A percentile compares a stretch with the other conserved stretches of the same genome.
These are phyloP conservation scores for Hippopotamyrus pictus DNA, from an alignment of 2,797 vertebrate species.

Conservation along the genomic window DNA sequence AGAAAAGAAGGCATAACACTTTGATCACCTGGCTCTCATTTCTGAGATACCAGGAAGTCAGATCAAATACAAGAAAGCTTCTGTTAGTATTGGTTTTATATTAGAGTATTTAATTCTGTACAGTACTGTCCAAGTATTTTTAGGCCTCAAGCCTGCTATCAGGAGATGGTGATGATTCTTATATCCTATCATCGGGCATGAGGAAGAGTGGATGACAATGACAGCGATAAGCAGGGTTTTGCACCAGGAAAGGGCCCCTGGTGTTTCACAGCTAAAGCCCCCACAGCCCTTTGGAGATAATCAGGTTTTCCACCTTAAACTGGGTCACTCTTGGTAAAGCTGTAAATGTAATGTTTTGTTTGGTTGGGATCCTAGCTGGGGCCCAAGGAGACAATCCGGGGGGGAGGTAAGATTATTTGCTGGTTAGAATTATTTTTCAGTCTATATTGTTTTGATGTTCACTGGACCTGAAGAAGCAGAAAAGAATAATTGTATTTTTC, in stretches of 20 bases:
- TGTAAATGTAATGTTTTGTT: slow-evolving; percentile 26
- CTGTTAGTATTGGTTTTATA: neutral
- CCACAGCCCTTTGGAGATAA: neutral
- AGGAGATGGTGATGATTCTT: neutral
- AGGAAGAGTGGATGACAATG: neutral
- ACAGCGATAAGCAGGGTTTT: neutral
- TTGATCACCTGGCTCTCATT: neutral
- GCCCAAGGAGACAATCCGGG: slow-evolving; percentile 29
- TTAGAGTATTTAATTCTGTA: neutral
- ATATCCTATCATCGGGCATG: neutral
- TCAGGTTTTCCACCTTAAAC: slow-evolving; percentile 37
- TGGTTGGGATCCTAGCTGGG: neutral
- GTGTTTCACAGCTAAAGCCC: neutral
- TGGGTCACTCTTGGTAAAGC: slow-evolving; percentile 60
- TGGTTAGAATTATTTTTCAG: slow-evolving; percentile 1
- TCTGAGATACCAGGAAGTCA: neutral
- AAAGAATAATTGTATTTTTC: slow-evolving; percentile 53
- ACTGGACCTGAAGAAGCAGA: slow-evolving; percentile 58
- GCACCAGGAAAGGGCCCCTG: neutral
- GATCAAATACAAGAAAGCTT: neutral
- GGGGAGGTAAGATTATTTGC: slow-evolving; percentile 30
- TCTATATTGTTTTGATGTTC: slow-evolving; percentile 40
- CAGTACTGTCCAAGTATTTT: neutral
- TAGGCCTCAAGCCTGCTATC: neutral
- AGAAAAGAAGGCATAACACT: neutral